Base-by-base conservation (phyloP, 2,797 vertebrate species). In the Acrossocheilus fasciatus region DNA sequence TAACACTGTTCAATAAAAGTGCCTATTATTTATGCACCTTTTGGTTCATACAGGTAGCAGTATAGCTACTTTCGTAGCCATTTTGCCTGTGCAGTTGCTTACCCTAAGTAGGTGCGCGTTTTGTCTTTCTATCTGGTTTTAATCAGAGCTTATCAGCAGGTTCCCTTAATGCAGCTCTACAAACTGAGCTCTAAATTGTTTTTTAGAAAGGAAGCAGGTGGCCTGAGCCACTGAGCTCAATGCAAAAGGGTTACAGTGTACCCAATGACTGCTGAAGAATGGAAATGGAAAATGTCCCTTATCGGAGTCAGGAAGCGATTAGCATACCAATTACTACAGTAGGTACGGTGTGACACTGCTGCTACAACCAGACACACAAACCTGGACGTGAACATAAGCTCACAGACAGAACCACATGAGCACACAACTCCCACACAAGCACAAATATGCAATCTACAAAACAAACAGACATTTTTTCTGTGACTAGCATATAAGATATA, bases 281-380 rank as follows among this genome's bases (percentile, higher is more conserved):
- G 50, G 59, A 87, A 84, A 87, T 82, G 41, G 75, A 68, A 69
- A 52, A 72, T 72, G 81, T 76, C 34, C 75, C 68, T 86, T 83
- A 87, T 86, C 50, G 20, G 59, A 45, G 52, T 74, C 50, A 66
- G 43, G 30, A 36, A 88, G 3, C 39, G 54, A 89, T 90, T 90
- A 89, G 89, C 86, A 90, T 88, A 86, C 41, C 81, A 81, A 85
- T 89, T 89, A 89, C 77, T 83, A 84, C 64, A 75, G 85, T 73
- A 83, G 84, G 75, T 82, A 83, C 6, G 73, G 39, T 6, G 69
- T 20, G 70, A 39, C 70, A 39, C 79, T 64, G 41, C 59, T 26
- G 74, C 83, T 47, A 78, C n/a, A 30, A n/a, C 66, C 80, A 82
- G 36, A 74, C 66, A 43, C 30, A 68, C 52, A 83, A 39, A 83